Conservation (phyloP, 2,888 invertebrate genomes). For the Melangyna quadrimaculata region DNA sequence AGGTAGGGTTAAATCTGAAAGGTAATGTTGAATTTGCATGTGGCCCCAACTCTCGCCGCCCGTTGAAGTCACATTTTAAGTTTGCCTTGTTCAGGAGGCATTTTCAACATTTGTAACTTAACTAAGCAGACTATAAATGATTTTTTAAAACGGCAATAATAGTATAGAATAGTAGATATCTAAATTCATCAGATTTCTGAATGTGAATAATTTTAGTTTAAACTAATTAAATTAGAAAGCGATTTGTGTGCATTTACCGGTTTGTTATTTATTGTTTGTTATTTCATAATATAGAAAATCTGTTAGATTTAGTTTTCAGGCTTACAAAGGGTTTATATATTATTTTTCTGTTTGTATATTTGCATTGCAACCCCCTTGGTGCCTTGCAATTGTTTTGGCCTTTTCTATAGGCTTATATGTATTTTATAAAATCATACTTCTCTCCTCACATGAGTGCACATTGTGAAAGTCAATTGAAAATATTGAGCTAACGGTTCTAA, state of each 20-base stretch:
- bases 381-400: not conserved
- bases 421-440: conserved; percentile 36
- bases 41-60: no score
- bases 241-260: conserved; percentile 59
- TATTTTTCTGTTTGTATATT: not conserved
- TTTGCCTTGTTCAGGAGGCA: no score
- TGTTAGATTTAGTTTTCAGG: not conserved
- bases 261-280: conserved; percentile 49
- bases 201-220: not conserved
- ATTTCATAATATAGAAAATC: conserved; percentile 37
- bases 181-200: not conserved
- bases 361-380: not conserved
- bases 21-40: not conserved
- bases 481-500: conserved; percentile 17
- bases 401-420: conserved; percentile 6
- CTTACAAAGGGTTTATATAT: not conserved
- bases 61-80: no score
- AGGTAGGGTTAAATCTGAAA: not conserved
- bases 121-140: not conserved
- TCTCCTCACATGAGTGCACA: not conserved
- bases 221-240: conserved; percentile 51
- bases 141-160: not conserved
- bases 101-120: not conserved
- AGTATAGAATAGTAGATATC: not conserved
- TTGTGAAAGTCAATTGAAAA: not conserved